Evolutionary conservation across 2,888 invertebrate genomes (phyloP).

Genomic region (Acronicta aceris): DNA sequence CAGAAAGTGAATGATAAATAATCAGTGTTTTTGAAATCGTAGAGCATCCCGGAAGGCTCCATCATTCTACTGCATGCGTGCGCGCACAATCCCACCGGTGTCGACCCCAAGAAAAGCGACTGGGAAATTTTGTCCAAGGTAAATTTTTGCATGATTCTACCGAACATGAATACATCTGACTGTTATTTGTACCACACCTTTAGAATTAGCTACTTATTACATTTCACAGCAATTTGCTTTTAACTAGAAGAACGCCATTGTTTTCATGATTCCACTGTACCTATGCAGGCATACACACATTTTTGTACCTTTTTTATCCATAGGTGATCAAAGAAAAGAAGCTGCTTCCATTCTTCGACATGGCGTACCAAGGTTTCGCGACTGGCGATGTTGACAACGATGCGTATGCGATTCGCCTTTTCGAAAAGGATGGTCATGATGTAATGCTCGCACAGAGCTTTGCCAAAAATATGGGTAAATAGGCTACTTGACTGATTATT

Average conservation of each 20-base stretch:
- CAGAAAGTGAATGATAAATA: not conserved
- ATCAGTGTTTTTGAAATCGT: conserved; percentile 63
- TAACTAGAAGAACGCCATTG: not conserved
- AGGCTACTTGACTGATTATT: no score
- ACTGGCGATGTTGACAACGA: conserved; percentile 96
- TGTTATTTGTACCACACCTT: no score
- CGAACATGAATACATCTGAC: not conserved
- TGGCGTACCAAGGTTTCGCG: conserved; percentile 99
- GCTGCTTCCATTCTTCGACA: conserved; percentile 98
- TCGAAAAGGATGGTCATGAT: conserved; percentile 96
- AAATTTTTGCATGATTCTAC: conserved; percentile 23
- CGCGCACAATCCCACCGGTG: conserved; percentile 99
- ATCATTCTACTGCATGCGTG: conserved; percentile 98
- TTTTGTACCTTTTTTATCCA: no score
- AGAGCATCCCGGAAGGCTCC: conserved; percentile 97
- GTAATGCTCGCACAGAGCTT: conserved; percentile 97
- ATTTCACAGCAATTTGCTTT: not conserved
- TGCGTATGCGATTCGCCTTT: conserved; percentile 96
- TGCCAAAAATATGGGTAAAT: conserved; percentile 98
- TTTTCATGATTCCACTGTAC: no score
- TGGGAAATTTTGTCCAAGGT: conserved; percentile 96
- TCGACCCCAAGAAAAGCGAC: conserved; percentile 95
- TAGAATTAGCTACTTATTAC: no score
- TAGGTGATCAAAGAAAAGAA: conserved; percentile 93
- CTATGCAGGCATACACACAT: no score